A percentile compares a stretch with the other conserved stretches of the same genome.
Evolutionary conservation across 2,888 invertebrate genomes (phyloP).

Genomic region (Eupelmus urozonus): DNA sequence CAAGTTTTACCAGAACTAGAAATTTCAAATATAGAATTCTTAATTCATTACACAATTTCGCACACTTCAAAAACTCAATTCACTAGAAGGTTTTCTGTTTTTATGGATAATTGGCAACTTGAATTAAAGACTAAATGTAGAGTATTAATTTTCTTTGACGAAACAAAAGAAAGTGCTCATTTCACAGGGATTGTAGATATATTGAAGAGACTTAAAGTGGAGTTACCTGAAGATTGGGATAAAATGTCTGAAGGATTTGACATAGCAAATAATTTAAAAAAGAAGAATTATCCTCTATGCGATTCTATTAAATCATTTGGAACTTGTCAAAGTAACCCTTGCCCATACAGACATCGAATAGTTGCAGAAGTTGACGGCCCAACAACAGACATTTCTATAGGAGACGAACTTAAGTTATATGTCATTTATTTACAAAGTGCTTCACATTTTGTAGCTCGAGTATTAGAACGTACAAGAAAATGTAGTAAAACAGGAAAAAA

Average conservation of each 20-base stretch:
- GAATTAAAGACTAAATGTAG: conserved; percentile 67
- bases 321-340: conserved; percentile 75
- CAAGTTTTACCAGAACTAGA: conserved; percentile 81
- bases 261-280: conserved; percentile 71
- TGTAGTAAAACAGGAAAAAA: conserved; percentile 49
- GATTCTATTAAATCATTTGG: conserved; percentile 82
- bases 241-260: conserved; percentile 67
- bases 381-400: conserved; percentile 76
- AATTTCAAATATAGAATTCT: conserved; percentile 82
- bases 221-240: conserved; percentile 69
- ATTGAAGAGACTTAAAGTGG: conserved; percentile 77
- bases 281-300: conserved; percentile 79
- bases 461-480: conserved; percentile 77
- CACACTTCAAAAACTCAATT: conserved; percentile 82
- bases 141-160: conserved; percentile 81
- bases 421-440: conserved; percentile 79
- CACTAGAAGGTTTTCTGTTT: conserved; percentile 83
- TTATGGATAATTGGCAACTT: conserved; percentile 81
- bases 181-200: conserved; percentile 82
- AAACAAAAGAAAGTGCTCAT: conserved; percentile 79
- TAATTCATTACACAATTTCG: conserved; percentile 87
- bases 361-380: conserved; percentile 80
- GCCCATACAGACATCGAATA: conserved; percentile 81
- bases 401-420: conserved; percentile 68
- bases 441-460: conserved; percentile 81